Percentiles rank a stretch among this genome's conserved stretches.
phyloP scores from a whole-genome alignment of 2,888 invertebrate species.

The Xestia rhomboidea region DNA sequence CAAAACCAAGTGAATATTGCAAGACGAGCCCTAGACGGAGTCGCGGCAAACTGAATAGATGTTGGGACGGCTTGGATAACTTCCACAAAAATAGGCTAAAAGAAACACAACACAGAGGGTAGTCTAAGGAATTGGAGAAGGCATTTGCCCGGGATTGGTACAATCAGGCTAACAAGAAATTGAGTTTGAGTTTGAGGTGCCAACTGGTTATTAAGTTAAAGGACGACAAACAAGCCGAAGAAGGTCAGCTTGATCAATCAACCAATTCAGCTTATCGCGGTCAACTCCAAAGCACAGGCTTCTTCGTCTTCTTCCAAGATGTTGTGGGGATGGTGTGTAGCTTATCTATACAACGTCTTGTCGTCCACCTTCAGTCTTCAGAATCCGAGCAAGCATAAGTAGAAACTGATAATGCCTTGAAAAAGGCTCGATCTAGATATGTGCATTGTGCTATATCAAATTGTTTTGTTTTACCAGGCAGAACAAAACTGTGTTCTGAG shows the following conservation, averaged over 20 bases:
- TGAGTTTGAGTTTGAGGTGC: neutral
- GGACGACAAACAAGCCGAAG: too few species aligned
- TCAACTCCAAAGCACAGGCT: neutral
- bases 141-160: neutral
- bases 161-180: neutral
- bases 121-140: neutral
- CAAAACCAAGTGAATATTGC: neutral
- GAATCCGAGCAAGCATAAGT: neutral
- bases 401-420: neutral
- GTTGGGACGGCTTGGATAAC: neutral
- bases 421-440: neutral
- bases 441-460: neutral
- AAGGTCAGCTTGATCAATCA: neutral
- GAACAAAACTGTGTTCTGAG: neutral
- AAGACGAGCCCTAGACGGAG: neutral
- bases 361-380: neutral
- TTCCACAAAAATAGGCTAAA: neutral
- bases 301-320: neutral
- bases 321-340: too few species aligned
- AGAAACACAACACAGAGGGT: neutral
- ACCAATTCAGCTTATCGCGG: neutral
- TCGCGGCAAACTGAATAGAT: neutral
- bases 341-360: too few species aligned
- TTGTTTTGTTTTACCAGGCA: neutral
- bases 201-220: neutral